Evolutionary conservation across 2,888 invertebrate genomes (phyloP), one percentile per base, ranked within the genome.

Genomic region (Schizotus pectinicornis): DNA sequence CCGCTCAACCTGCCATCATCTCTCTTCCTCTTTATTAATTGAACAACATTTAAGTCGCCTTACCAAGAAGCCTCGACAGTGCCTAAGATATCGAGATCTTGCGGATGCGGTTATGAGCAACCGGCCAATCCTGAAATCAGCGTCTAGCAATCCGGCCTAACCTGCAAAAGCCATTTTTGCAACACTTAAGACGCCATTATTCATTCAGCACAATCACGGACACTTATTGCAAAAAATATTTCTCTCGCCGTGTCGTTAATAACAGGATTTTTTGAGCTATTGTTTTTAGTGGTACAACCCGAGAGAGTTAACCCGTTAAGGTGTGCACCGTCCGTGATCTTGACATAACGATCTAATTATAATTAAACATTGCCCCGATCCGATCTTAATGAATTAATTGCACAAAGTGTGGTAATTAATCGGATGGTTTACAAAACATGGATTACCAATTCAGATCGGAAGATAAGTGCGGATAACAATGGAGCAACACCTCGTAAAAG

Each of bases 401-500:
- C 55, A 49, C 41, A 48, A 46, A 55, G 39, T 30, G 38, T 6
- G 31, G 14, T 39, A 57, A 51, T 57, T 57, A 57, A 57, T 47
- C 47, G 47, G 34, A 51, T 50, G 47, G 35, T 57, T 52, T 46
- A 47, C 34, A 39, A 45, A 39, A 57, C 36, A 52, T 41, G 47
- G 46, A 52, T 46, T 47, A 52, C 38, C 8, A 56, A 57, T 51
- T 47, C 36, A 46, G 57, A 57, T 57, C 51, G 9, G 9, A 34
- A n/a, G 58, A 58, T 58, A 58, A 53, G 47, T 36, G 33, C 35
- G 32, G 46, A 42, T 43, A 7, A 53, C 58, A 58, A 53, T 53
- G 38, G 42, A 48, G 42, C 11, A 58, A 58, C 58, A 58, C 49
- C 48, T 56, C 56, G 49, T 56, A 56, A 56, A 53, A 56, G 56